phyloP scores from a whole-genome alignment of 2,113 vertebrate genomes.

The Carlito syrichta region DNA sequence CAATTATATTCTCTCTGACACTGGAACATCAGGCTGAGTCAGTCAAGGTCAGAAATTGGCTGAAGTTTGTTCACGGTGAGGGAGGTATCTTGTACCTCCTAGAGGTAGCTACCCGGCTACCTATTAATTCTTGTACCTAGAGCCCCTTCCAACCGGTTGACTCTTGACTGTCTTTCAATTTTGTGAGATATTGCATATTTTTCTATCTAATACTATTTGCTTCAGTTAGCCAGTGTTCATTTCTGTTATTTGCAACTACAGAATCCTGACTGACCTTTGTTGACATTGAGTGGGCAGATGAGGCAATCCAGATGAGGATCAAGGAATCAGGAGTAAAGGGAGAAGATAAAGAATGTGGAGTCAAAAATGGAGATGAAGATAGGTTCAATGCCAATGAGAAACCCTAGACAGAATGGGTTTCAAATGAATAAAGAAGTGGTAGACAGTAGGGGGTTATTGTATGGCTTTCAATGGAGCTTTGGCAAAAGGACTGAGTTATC shows the following conservation, averaged over 20 bases:
- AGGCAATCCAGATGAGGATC: neutral
- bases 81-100: neutral
- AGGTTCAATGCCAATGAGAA: accelerated
- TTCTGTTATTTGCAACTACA: neutral
- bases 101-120: accelerated
- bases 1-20: neutral
- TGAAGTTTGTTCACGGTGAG: neutral
- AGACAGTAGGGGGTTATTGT: accelerated
- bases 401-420: neutral
- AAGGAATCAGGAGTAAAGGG: neutral
- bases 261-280: accelerated
- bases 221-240: too few relatives aligned
- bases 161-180: neutral
- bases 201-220: neutral
- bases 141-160: accelerated
- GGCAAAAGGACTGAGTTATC: neutral
- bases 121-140: accelerated
- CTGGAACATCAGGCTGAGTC: neutral
- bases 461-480: neutral
- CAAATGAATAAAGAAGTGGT: neutral
- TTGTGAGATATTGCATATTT: neutral
- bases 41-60: neutral
- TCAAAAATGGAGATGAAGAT: neutral
- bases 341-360: neutral
- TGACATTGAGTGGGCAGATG: too few relatives aligned